These are phyloP conservation scores for Oreochromis mossambicus DNA, from an alignment of 2,797 vertebrate genomes.

Conservation along the genomic window DNA sequence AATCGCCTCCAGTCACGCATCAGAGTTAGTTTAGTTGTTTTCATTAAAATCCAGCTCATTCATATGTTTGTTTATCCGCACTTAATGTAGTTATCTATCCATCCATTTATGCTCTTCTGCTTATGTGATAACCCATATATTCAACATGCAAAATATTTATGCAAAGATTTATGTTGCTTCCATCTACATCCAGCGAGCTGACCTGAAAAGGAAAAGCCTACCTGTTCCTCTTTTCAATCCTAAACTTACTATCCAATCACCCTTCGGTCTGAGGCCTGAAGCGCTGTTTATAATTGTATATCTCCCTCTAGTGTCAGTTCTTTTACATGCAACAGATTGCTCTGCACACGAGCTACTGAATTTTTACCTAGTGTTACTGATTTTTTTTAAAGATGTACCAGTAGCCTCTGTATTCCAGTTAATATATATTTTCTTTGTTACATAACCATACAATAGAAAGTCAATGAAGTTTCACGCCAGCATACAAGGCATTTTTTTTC, in stretches of 20 bases:
- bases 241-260: background rate
- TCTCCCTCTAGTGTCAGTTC: conserved; percentile 58
- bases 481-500: conserved; percentile 69
- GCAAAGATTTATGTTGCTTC: background rate
- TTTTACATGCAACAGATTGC: background rate
- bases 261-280: background rate
- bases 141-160: background rate
- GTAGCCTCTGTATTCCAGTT: background rate
- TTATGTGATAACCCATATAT: background rate
- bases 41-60: background rate
- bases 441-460: background rate
- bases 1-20: background rate
- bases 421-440: background rate
- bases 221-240: background rate
- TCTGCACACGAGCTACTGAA: background rate
- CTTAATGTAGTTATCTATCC: background rate
- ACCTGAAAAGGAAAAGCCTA: background rate
- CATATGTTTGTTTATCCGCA: background rate
- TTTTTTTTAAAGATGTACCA: background rate
- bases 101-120: background rate
- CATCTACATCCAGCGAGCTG: background rate
- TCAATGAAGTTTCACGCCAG: conserved; percentile 30
- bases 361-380: background rate
- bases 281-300: background rate
- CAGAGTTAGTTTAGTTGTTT: background rate